Base-by-base conservation (phyloP, 1,140 invertebrate species). In the Macrobrachium nipponense region DNA sequence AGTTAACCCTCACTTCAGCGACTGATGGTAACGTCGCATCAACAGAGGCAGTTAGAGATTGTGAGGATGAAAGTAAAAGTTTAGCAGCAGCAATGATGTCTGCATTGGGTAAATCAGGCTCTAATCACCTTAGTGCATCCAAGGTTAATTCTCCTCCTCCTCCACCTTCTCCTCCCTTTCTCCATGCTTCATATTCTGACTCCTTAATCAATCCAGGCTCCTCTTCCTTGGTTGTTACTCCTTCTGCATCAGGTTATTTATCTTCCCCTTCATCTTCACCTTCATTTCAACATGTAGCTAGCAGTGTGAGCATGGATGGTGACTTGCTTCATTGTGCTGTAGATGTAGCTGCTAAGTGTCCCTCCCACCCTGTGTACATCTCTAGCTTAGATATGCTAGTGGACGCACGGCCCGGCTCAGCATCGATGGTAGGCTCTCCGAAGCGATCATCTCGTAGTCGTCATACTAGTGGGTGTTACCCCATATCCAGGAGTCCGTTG, bases 351-450 rank as follows among this genome's bases (percentile, higher is more conserved):
- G 89, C 90, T 89, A 89, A 90, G 66, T 88, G 87, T 82, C 90
- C 81, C 84, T 89, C 15, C 92, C 91, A 89, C 75, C 61, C 86
- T 88, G 43, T 88, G 86, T 73, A 87, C 89, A 80, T 83, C 73
- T 88, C 72, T 73, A 91, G 8, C 92, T 93, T 80, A 93, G 93
- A 82, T 92, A 93, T 80, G 89, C 89, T 79, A 76, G 76, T 60
- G 70, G 79, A 84, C 58, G 81, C 87, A 70, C 88, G 92, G 92
- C 4, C 93, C 90, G 73, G 93, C 92, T 90, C 93, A 91, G 90
- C 92, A 90, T 90, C 90, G 88, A 89, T 90, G 86, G 68, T 79
- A 36, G 87, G 80, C 64, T 87, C 87, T 58, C 87, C 87, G 44
- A 87, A 83, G 82, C 80, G 87, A 23, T 78, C 75, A 12, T 62